phyloP scores from a whole-genome alignment of 2,113 vertebrate species.

The Ahaetulla prasina region DNA sequence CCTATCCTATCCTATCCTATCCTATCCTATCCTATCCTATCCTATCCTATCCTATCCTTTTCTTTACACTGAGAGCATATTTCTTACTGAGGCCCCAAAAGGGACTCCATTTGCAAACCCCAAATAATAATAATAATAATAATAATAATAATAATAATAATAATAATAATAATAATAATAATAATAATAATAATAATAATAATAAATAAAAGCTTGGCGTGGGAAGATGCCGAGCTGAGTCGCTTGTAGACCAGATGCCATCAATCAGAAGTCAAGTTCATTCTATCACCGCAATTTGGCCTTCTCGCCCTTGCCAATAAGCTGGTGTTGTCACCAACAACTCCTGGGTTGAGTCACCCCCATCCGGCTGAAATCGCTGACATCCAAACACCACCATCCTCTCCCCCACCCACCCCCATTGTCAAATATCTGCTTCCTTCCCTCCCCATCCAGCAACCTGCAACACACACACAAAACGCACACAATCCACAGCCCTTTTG shows the following conservation, averaged over 20 bases:
- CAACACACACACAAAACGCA: neutral
- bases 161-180: too few relatives aligned
- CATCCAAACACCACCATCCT: neutral
- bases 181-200: too few relatives aligned
- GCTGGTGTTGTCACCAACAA: neutral
- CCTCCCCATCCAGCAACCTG: neutral
- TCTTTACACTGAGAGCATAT: too few relatives aligned
- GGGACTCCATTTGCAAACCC: too few relatives aligned
- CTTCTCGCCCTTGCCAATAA: neutral
- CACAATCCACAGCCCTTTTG: neutral
- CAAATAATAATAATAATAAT: too few relatives aligned
- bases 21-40: too few relatives aligned
- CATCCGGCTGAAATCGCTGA: neutral
- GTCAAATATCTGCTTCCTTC: neutral
- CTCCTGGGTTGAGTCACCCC: neutral
- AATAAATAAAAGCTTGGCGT: neutral
- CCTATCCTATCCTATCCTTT: too few relatives aligned
- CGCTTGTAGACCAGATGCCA: neutral
- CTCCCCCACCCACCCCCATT: neutral
- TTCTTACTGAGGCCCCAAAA: too few relatives aligned
- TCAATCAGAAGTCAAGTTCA: neutral
- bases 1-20: too few relatives aligned
- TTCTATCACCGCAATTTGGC: neutral
- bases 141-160: too few relatives aligned
- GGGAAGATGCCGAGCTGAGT: neutral